These are phyloP conservation scores for Drosophila lacteicornis DNA, from an alignment of 1,140 invertebrate species.

Conservation along the genomic window DNA sequence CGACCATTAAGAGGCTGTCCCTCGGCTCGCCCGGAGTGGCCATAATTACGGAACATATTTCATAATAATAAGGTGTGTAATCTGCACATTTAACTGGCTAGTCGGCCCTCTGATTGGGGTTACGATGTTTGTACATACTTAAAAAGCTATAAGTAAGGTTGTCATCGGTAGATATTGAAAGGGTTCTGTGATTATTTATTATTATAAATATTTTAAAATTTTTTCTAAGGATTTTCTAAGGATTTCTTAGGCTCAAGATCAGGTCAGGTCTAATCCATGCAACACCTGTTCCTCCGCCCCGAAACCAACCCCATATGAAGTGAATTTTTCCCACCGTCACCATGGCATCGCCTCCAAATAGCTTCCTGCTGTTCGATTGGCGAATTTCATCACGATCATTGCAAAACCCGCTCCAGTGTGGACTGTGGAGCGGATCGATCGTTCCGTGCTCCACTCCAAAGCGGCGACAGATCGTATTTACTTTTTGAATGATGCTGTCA, in stretches of 20 bases:
- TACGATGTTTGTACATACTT: slow-evolving; percentile 56
- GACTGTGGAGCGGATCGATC: slow-evolving; percentile 28
- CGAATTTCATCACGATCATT: slow-evolving; percentile 48
- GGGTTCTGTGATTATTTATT: not conserved
- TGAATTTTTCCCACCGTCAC: slow-evolving; percentile 29
- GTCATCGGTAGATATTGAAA: slow-evolving; percentile 9
- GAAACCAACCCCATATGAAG: not conserved
- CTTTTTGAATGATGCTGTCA: slow-evolving; percentile 80
- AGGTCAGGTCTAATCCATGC: too few species aligned
- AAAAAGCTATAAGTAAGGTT: slow-evolving; percentile 56
- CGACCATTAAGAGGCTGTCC: slow-evolving; percentile 68
- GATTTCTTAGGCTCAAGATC: too few species aligned
- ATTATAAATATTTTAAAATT: not conserved
- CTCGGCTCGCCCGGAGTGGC: slow-evolving; percentile 41
- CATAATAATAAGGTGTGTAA: slow-evolving; percentile 82
- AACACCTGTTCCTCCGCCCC: slow-evolving; percentile 1
- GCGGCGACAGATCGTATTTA: slow-evolving; percentile 58
- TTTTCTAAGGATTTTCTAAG: too few species aligned
- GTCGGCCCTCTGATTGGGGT: slow-evolving; percentile 21
- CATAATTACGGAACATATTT: slow-evolving; percentile 79
- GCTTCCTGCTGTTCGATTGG: slow-evolving; percentile 41
- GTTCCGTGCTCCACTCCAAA: slow-evolving; percentile 13
- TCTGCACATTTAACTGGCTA: slow-evolving; percentile 72
- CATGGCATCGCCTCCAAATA: slow-evolving; percentile 12
- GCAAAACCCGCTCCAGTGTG: slow-evolving; percentile 18